Conservation (phyloP, 2,113 vertebrate species). For the Casuarius casuarius region DNA sequence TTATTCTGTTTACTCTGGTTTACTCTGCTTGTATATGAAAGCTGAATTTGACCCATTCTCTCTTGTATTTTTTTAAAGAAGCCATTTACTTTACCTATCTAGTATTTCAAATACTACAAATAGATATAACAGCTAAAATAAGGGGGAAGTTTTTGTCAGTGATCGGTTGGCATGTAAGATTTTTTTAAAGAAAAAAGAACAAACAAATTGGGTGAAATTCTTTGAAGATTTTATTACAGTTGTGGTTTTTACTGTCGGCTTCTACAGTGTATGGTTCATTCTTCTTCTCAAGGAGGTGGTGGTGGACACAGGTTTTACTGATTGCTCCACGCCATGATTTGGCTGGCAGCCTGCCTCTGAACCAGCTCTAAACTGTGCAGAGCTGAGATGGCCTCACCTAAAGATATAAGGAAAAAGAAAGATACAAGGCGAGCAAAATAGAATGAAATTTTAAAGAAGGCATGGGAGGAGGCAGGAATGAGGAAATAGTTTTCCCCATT, state of each 20-base stretch:
- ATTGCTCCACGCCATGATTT: neutral
- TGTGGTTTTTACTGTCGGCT: neutral
- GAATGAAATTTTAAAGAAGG: neutral
- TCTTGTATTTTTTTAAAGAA: neutral
- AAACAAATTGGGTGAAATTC: neutral
- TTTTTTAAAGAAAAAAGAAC: neutral
- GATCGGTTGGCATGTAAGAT: neutral
- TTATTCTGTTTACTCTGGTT: neutral
- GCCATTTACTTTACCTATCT: neutral
- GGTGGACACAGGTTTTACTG: neutral
- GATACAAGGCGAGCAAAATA: neutral
- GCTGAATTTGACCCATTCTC: neutral
- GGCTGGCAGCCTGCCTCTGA: neutral
- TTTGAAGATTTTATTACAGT: neutral
- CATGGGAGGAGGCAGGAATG: neutral
- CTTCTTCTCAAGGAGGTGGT: neutral
- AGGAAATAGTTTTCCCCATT: neutral
- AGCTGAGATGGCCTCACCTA: neutral
- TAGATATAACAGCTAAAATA: neutral
- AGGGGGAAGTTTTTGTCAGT: neutral
- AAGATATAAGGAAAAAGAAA: neutral
- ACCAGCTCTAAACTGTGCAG: neutral
- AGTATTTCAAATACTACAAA: neutral
- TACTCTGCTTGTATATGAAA: neutral
- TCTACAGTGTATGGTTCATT: neutral